Evolutionary conservation across 2,888 invertebrate species (phyloP), one percentile per base, ranked within the genome.

Genomic region (Mylabris sibirica): DNA sequence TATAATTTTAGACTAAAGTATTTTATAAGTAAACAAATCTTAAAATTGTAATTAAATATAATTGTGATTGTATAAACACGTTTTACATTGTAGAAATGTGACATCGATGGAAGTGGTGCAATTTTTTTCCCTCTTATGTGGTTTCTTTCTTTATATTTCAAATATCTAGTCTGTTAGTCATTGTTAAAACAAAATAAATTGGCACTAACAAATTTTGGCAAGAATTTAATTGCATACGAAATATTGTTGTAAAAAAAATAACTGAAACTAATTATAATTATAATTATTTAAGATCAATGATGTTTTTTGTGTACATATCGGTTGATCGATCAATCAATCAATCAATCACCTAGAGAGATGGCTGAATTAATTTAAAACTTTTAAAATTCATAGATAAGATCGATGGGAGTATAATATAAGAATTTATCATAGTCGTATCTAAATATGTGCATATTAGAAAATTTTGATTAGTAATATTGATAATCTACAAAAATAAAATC

Each of bases 201-300:
- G 57, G 57, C 57, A 57, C 57, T 57, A 57, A 24, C 14, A 14
- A 35, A 24, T 57, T 49, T 57, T 57, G 57, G 57, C 57, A 57
- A 14, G 9, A 24, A 24, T 53, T 22, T 53, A 53, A 44, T 5
- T 44, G 14, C 53, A 8, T 53, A 22, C 11, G 9, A 22, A 53
- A 22, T 6, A 11, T 22, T 12, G 3, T 3, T 22, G 3, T 9
- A 22, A 1, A 44, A 44, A n/a, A 17, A 44, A 53, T 53, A 12
- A 2, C 20, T 22, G 9, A 53, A 20, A 53, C 12, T 22, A 12
- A 53, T 53, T 17, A 5, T 22, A 22, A 53, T 53, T 30, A 30
- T 30, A 30, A n/a, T n/a, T n/a, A n/a, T n/a, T n/a, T n/a, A 30
- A 30, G 30, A 30, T 30, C n/a, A 30, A 30, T 30, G n/a, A 30